Evolutionary conservation across 1,140 invertebrate genomes (phyloP), one percentile per base, ranked within the genome.

Genomic region (Drosophila asahinai): DNA sequence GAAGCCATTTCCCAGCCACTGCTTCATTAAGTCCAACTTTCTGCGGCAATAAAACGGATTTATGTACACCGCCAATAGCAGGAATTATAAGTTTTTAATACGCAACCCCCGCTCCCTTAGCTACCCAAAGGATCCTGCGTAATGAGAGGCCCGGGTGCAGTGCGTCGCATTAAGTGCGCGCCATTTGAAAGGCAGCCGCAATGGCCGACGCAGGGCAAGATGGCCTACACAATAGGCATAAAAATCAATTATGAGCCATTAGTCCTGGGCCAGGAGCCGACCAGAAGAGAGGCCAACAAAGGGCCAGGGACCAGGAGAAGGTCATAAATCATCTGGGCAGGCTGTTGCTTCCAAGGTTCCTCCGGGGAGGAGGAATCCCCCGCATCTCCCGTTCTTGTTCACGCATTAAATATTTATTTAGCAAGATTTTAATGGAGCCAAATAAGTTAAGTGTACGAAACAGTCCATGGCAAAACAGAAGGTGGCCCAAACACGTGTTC

Each of bases 161-260:
- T 89, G 80, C 81, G 80, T 89, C 84, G 80, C 67, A 89, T 87
- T 87, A 89, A 59, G 63, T 67, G 77, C 80, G 84, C 55, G 64
- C 83, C 83, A 87, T 87, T 87, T 87, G 70, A 87, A 73, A 36
- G 52, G 38, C 67, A 27, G 15, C 67, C 51, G 38, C 45, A 71
- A 55, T 64, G 66, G 66, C 55, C 57, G n/a, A 70, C 30, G 14
- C 14, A 45, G 47, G 42, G 33, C 66, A 71, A 64, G 58, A 79
- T 63, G 67, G 63, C 77, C 65, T 74, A 80, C 83, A 87, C 83
- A 87, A 87, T 89, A 83, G 83, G 83, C 83, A 87, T 87, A 87
- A 87, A 86, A 87, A 87, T 87, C 83, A 87, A 87, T 87, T 87
- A 87, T 87, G 84, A 87, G 68, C 84, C 83, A 87, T 89, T 89